Base-by-base conservation (phyloP, 1,140 invertebrate species). In the Oncopeltus fasciatus region DNA sequence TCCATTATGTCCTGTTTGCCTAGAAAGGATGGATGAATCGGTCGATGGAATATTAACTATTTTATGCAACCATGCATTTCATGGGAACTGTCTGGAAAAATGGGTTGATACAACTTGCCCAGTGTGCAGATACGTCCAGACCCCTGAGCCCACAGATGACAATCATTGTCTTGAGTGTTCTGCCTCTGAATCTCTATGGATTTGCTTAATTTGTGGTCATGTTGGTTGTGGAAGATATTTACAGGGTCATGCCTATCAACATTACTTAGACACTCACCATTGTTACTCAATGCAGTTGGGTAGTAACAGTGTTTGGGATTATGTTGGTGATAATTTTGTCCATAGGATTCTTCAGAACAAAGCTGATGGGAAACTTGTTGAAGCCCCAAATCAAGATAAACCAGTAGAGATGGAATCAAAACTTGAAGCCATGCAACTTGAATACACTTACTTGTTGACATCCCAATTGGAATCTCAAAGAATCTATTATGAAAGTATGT, bases 21-120 rank as follows among this genome's bases (percentile, higher is more conserved):
- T 95, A 71, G 96, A 99, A 74, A 82, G 93, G 68, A 97, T 93
- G 94, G 95, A 99, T 75, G 95, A 98, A 75, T 93, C 90, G 65
- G 90, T 98, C 0, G 95, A 98, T 74, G 94, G 95, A 2, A 88
- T 99, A 66, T 77, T 99, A 60, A 98, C 95, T 4, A 96, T 99
- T 70, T 78, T 99, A 31, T 99, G 97, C 72, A 98, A 98, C 77
- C 97, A 99, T 76, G 87, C 93, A 0, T 99, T 98, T 75, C 97
- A 99, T 76, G 85, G 89, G 18, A 84, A 84, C 67, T 99, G 96
- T 75, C 76, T 99, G 29, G 83, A 89, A 59, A 89, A 98, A 73
- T 99, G 96, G 95, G 85, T 88, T n/a, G 94, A 97, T 73, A 90
- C 87, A 21, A 84, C 78, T 65, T 84, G 83, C 70, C 83, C 82